Conservation (phyloP, 2,113 vertebrate genomes). For the Datnioides undecimradiatus region DNA sequence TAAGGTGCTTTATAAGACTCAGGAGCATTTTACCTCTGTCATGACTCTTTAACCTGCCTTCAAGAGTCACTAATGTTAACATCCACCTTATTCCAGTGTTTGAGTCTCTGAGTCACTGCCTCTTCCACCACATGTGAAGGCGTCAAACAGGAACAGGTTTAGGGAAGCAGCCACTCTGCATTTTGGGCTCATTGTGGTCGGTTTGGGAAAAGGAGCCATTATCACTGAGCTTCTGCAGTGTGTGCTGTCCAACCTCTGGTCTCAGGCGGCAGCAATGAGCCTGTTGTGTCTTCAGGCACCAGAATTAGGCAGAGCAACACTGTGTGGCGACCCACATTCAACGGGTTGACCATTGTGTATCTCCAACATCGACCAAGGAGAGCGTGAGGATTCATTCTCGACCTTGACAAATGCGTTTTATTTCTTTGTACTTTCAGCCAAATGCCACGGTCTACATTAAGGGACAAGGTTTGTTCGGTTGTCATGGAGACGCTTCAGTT, state of each 20-base stretch:
- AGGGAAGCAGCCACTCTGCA: neutral
- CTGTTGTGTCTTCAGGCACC: neutral
- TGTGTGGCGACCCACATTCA: too few species aligned
- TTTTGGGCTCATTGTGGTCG: neutral
- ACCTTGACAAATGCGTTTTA: too few species aligned
- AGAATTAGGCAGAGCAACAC: neutral
- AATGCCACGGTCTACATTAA: too few species aligned
- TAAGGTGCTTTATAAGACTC: neutral
- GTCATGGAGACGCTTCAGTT: too few species aligned
- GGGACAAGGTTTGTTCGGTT: too few species aligned
- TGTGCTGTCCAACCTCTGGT: neutral
- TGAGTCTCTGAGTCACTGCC: neutral
- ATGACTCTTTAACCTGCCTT: neutral
- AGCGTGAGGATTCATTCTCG: too few species aligned
- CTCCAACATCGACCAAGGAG: too few species aligned
- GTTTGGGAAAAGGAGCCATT: neutral
- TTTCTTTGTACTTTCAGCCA: too few species aligned
- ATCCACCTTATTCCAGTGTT: neutral
- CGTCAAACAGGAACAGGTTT: neutral
- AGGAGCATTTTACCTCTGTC: neutral
- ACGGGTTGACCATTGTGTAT: too few species aligned
- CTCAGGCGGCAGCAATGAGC: neutral
- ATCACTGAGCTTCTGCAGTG: neutral
- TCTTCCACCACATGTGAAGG: neutral
- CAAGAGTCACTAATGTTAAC: neutral